Evolutionary conservation across 2,113 vertebrate genomes (phyloP).

Genomic region (Baryphthengus martii): DNA sequence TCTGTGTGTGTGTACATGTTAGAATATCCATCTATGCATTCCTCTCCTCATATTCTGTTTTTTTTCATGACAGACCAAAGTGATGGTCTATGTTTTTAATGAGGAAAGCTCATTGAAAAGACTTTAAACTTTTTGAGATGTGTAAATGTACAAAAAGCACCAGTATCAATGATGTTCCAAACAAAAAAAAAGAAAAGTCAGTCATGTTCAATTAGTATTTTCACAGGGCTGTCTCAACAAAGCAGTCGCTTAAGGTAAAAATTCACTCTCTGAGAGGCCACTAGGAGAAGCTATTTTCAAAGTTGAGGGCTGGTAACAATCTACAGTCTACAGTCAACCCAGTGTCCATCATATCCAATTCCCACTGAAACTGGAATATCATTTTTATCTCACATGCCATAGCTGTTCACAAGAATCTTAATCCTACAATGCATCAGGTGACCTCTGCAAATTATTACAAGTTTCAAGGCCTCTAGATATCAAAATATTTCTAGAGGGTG

Average conservation of each 20-base stretch:
- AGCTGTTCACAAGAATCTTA: not conserved
- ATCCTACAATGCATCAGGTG: not conserved
- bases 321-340: not conserved
- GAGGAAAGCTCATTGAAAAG: not conserved
- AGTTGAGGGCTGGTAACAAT: not conserved
- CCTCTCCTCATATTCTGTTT: not conserved
- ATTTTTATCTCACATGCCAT: not conserved
- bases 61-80: not conserved
- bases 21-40: not conserved
- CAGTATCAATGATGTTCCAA: not conserved
- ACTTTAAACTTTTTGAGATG: not conserved
- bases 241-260: not conserved
- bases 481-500: not conserved
- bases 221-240: not conserved
- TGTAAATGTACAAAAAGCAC: not conserved
- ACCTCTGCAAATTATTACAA: not conserved
- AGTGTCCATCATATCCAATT: not conserved
- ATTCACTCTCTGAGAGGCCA: not conserved
- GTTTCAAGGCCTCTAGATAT: not conserved
- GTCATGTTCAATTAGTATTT: not conserved
- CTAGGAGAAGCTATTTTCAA: constrained; percentile 55
- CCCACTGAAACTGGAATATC: not conserved
- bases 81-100: not conserved
- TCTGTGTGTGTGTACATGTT: not conserved
- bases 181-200: not conserved